A percentile compares a stretch with the other conserved stretches of the same genome.
phyloP scores from a whole-genome alignment of 2,113 vertebrate genomes.

The Pongo pygmaeus region DNA sequence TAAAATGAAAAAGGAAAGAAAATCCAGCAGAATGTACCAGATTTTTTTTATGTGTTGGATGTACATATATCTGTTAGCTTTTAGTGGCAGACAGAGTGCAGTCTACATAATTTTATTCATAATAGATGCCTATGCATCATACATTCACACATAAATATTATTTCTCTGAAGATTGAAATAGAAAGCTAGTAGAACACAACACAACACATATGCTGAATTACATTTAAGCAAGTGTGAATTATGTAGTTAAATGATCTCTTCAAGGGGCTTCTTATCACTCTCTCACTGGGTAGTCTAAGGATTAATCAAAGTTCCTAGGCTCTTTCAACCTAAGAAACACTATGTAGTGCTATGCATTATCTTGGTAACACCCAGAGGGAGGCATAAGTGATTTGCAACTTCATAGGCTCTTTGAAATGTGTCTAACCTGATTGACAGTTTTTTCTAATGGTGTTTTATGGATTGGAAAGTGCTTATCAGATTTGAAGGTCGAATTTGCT shows the following conservation, averaged over 20 bases:
- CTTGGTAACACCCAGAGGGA: background rate
- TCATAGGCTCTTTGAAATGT: constrained; percentile 72
- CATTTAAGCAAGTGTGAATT: constrained; percentile 48
- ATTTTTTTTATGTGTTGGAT: too few relatives aligned
- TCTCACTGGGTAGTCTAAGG: too few relatives aligned
- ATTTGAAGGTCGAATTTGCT: constrained; percentile 51
- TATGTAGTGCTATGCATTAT: constrained; percentile 59
- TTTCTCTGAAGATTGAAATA: constrained; percentile 44
- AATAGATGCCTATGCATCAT: constrained; percentile 3
- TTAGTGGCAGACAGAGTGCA: too few relatives aligned
- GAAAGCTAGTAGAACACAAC: constrained; percentile 30
- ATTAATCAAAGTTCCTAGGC: constrained; percentile 60
- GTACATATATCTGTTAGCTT: too few relatives aligned
- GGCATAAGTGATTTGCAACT: constrained; percentile 55
- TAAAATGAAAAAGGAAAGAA: constrained; percentile 58
- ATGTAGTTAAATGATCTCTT: constrained; percentile 63
- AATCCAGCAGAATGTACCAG: constrained; percentile 43
- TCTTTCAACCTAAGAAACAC: constrained; percentile 71
- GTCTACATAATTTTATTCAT: constrained; percentile 42
- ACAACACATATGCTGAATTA: background rate
- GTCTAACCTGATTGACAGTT: constrained; percentile 54
- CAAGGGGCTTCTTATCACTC: background rate
- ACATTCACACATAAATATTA: constrained; percentile 45
- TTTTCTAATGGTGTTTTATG: constrained; percentile 58
- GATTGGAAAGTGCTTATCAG: constrained; percentile 51